Conservation (phyloP, 2,888 invertebrate species). For the Harpalus rubripes region DNA sequence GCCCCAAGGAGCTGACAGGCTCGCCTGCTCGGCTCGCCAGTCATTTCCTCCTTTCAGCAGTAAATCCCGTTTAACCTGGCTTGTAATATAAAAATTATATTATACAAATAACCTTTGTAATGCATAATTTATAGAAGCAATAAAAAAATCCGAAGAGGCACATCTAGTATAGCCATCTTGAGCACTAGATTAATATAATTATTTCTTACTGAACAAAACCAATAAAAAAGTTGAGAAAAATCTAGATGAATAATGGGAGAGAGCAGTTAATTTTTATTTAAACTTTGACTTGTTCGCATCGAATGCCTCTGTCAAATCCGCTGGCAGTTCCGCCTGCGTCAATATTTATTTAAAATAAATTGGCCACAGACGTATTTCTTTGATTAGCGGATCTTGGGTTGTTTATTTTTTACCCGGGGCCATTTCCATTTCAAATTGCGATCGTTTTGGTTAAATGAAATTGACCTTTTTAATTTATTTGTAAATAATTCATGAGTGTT, state of each 20-base stretch:
- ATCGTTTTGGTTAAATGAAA: slow-evolving; percentile 63
- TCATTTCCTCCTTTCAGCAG: too few species aligned
- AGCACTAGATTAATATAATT: too few species aligned
- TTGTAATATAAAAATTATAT: too few species aligned
- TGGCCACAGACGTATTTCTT: slow-evolving; percentile 51
- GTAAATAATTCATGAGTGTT: slow-evolving; percentile 62
- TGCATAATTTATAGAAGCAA: too few species aligned
- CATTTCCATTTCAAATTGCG: slow-evolving; percentile 62
- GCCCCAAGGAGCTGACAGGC: too few species aligned
- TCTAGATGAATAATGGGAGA: not conserved
- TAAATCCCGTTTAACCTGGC: too few species aligned
- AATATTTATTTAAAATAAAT: slow-evolving; percentile 61
- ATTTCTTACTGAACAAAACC: too few species aligned
- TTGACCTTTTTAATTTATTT: slow-evolving; percentile 64
- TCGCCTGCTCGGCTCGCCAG: too few species aligned
- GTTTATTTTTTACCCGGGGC: slow-evolving; percentile 55
- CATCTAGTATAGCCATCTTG: too few species aligned
- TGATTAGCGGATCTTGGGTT: slow-evolving; percentile 52
- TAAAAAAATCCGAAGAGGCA: too few species aligned
- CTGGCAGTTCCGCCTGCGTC: slow-evolving; percentile 11
- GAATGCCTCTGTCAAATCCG: not conserved
- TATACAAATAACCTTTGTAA: too few species aligned
- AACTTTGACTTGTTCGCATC: not conserved
- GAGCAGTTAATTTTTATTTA: not conserved
- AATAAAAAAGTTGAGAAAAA: not conserved